Base-by-base conservation (phyloP, 2,797 vertebrate genomes). In the Eutrigla gurnardus region DNA sequence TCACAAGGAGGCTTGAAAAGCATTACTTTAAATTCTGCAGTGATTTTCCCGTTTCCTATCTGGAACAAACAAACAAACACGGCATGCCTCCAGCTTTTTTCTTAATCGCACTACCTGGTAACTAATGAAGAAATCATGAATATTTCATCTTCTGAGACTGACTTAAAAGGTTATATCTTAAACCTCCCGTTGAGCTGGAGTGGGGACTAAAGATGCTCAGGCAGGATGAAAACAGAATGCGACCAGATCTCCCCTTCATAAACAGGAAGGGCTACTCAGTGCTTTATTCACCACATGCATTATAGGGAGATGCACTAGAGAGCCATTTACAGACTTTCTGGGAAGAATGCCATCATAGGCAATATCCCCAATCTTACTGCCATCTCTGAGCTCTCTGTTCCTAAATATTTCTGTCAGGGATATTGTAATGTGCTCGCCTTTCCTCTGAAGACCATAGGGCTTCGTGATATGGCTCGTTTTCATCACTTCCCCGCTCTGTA, bases 1-100 rank as follows among this genome's bases (percentile, higher is more conserved):
- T 64, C 50, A 54, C 13, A 1, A 13, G 18, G 53, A 72, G 35
- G 47, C 53, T 65, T 76, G 67, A n/a, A 58, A 66, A 35, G 35
- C 39, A 59, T 59, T 42, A 3, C 18, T n/a, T 49, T 37, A 1
- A 37, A 35, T 18, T 7, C 43, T 52, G 14, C n/a, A 36, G 15
- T 25, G 3, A 46, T 64, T 67, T 50, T 46, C 15, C 52, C 43
- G 37, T 53, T 52, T 36, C 25, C 12, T 18, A 6, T 50, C 50
- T 25, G 6, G 9, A 72, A 45, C 13, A 25, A 25, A 25, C 15
- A 36, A 55, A 39, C 15, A 46, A 42, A 49, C 65, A 61, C 12
- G 57, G 18, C 35, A 17, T 13, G 13, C 5, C 32, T 61, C 37
- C 8, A 18, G 65, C 33, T 33, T 52, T 52, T 39, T 40, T 6